Base-by-base conservation (phyloP, 2,888 invertebrate genomes). In the Laspeyria flexula region DNA sequence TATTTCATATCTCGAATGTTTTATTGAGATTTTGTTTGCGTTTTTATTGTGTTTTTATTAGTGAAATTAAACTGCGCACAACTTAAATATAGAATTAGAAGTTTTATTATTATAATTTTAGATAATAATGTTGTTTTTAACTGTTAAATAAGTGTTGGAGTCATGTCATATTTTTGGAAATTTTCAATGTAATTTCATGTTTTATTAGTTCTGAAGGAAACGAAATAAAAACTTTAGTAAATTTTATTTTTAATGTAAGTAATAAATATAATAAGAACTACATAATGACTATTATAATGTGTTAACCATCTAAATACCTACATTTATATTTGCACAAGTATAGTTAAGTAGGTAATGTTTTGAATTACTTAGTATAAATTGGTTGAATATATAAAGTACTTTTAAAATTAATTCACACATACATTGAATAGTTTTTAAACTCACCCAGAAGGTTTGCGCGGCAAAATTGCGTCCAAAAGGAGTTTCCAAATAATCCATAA, bases 401-500 rank as follows among this genome's bases (percentile, higher is more conserved):
- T n/a, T n/a, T 18, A 18, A 18, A 18, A 3, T 18, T 18, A 18
- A 18, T 18, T 18, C 5, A 25, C 7, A 25, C 3, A 3, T 7
- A 7, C 7, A 15, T 13, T 40, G 4, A 29, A 18, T 16, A 39
- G 15, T 29, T 21, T 12, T 12, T 10, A 23, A 3, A 74, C 72
- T 74, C 51, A 74, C 72, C 73, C 38, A 57, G 43, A 54, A 51
- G 50, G 43, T 58, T 56, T 54, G 42, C 52, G 57, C 51, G 54
- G 55, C 37, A 62, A 62, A 56, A 57, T 38, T 21, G 30, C 41
- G 55, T 65, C 65, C 62, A 56, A 44, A 40, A 15, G 37, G 33
- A 61, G 41, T 55, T 67, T 38, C 57, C 45, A 58, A 61, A 70
- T 55, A 69, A 69, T 64, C 62, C 64, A 64, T 57, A 51, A 49